phyloP scores from a whole-genome alignment of 1,140 invertebrate genomes.

The Tetraneura akinire region DNA sequence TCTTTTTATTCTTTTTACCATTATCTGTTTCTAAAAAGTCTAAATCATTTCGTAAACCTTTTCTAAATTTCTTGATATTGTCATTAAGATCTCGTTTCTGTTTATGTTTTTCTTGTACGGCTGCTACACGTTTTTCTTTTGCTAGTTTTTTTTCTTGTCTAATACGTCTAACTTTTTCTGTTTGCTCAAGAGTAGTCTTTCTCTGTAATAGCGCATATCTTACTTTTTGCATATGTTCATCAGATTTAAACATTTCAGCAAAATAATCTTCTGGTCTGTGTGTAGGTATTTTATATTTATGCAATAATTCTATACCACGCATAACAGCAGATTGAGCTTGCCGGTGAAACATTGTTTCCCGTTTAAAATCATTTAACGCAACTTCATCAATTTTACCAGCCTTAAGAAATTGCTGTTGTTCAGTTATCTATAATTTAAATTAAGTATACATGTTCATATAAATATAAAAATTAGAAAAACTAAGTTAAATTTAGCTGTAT shows the following conservation, averaged over 20 bases:
- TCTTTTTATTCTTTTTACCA: conserved; percentile 57
- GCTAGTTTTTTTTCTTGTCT: conserved; percentile 89
- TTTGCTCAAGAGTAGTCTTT: conserved; percentile 78
- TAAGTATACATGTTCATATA: neutral
- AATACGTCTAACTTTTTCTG: conserved; percentile 86
- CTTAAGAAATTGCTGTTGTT: conserved; percentile 69
- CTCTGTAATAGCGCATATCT: conserved; percentile 81
- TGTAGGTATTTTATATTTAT: conserved; percentile 75
- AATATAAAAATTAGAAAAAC: neutral
- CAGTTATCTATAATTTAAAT: conserved; percentile 59
- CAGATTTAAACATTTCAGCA: conserved; percentile 98
- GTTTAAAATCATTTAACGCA: conserved; percentile 89
- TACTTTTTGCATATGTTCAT: conserved; percentile 97
- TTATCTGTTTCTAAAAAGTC: conserved; percentile 73
- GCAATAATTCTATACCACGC: conserved; percentile 74
- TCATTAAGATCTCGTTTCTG: conserved; percentile 80
- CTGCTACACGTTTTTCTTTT: conserved; percentile 85
- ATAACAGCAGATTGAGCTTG: conserved; percentile 88
- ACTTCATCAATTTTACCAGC: conserved; percentile 63
- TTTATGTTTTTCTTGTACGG: conserved; percentile 74
- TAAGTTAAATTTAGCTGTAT: too few relatives aligned
- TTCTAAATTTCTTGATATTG: conserved; percentile 81
- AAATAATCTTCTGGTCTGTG: conserved; percentile 93
- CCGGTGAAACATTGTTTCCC: conserved; percentile 87
- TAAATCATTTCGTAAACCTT: conserved; percentile 76